Evolutionary conservation across 2,797 vertebrate species (phyloP), one percentile per base, ranked within the genome.

Genomic region (Cyprinella venusta): DNA sequence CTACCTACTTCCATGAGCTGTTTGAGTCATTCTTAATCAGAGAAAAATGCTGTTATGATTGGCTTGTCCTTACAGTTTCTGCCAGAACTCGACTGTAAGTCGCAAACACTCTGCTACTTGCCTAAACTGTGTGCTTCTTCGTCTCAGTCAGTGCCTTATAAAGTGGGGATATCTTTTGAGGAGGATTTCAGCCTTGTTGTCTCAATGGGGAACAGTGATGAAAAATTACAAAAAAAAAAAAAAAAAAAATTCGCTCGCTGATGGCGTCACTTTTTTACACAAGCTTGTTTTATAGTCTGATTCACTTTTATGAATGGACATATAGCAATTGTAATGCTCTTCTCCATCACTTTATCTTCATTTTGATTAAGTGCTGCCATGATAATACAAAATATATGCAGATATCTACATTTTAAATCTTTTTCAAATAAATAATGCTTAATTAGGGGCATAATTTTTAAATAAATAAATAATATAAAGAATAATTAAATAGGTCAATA

Each of bases 41-140:
- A 12, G 24, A 12, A 81, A 50, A 61, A 72, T 26, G 15, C 52
- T 67, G 65, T 80, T 48, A 36, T 63, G 54, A 50, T 63, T 71
- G 68, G 40, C 21, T 72, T 72, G 54, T 72, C 42, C 56, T 48
- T 38, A 50, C 36, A 13, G 19, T 72, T 72, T 81, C 45, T 81
- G 21, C 21, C 56, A 50, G 19, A 72, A 48, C 3, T 3, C 68
- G 18, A 33, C 30, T 33, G 30, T 72, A 72, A 38, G 15, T 48
- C 45, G 16, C 15, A 16, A 6, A 48, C 45, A 48, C 13, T 48
- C 45, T 48, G 45, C 13, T 48, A 48, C 45, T 48, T 48, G 13
- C 45, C 45, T 48, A 48, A 48, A 52, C 6, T 52, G 18, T 18
- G 50, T 52, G 52, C 38, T 80, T 38, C 16, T 56, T 13, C 16